Percentiles rank a stretch among this genome's conserved stretches.
Conservation (phyloP, 2,113 vertebrate genomes). For the Hyaena hyaena region DNA sequence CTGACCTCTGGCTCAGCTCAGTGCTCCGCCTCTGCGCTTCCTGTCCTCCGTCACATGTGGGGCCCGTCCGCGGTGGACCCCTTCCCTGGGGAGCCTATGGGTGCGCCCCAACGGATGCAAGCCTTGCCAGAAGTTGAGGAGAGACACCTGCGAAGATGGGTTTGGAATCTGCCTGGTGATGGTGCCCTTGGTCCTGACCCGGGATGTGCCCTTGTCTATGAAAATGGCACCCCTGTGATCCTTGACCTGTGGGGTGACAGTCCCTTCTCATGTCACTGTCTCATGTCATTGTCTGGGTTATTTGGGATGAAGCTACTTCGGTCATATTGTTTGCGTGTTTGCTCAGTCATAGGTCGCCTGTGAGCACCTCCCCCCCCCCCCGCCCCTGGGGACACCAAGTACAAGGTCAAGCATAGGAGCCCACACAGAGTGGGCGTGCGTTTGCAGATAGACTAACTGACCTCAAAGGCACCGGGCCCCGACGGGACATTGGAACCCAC, state of each 20-base stretch:
- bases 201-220: not conserved
- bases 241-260: accelerated
- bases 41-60: not conserved
- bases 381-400: not conserved
- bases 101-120: not conserved
- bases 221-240: not conserved
- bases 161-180: not conserved
- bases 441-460: not conserved
- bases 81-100: not conserved
- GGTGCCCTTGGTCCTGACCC: not conserved
- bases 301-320: not conserved
- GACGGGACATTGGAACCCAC: not conserved
- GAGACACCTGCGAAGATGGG: not conserved
- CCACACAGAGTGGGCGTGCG: accelerated
- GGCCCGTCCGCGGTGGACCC: not conserved
- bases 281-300: not conserved
- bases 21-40: too few relatives aligned
- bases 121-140: too few relatives aligned
- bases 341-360: not conserved
- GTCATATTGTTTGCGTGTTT: not conserved
- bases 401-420: not conserved
- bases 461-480: not conserved
- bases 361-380: not conserved
- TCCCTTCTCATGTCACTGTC: not conserved
- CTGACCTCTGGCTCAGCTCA: not conserved